Percentiles rank a stretch among this genome's conserved stretches.
Conservation (phyloP, 2,888 invertebrate species). For the Didymodactylos carnosus region DNA sequence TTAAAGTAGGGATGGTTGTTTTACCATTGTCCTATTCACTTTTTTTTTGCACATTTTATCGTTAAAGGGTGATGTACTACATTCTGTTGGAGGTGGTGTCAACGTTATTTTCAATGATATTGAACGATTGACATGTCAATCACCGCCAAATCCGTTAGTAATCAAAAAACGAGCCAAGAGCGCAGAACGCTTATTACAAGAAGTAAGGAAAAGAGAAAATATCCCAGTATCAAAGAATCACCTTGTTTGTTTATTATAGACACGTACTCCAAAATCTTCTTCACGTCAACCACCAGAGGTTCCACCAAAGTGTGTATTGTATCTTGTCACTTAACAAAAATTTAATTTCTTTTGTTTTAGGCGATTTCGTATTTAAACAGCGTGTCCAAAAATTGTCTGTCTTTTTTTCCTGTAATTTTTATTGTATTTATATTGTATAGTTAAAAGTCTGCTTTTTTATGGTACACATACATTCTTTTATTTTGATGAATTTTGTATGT, state of each 20-base stretch:
- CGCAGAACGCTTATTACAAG: not conserved
- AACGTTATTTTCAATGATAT: constrained; percentile 83
- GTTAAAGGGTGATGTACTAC: constrained; percentile 55
- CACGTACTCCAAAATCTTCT: not conserved
- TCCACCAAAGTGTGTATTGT: not conserved
- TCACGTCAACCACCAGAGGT: not conserved
- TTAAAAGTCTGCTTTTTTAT: no score
- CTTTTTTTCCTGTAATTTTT: not conserved
- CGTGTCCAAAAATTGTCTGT: not conserved
- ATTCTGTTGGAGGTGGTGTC: constrained; percentile 78
- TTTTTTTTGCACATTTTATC: not conserved
- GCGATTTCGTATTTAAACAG: not conserved
- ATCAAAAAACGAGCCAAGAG: not conserved
- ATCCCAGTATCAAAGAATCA: not conserved
- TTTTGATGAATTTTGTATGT: no score
- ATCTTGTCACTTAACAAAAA: not conserved
- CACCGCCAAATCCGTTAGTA: not conserved
- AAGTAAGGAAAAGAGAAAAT: not conserved
- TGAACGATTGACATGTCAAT: constrained; percentile 38
- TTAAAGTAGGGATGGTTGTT: no score
- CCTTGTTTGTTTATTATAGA: not conserved
- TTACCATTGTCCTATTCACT: no score
- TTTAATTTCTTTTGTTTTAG: not conserved
- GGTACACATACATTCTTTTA: no score
- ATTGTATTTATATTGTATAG: not conserved